These are phyloP conservation scores for Nannobrachium achirus DNA, from an alignment of 2,113 vertebrate genomes.

Conservation along the genomic window DNA sequence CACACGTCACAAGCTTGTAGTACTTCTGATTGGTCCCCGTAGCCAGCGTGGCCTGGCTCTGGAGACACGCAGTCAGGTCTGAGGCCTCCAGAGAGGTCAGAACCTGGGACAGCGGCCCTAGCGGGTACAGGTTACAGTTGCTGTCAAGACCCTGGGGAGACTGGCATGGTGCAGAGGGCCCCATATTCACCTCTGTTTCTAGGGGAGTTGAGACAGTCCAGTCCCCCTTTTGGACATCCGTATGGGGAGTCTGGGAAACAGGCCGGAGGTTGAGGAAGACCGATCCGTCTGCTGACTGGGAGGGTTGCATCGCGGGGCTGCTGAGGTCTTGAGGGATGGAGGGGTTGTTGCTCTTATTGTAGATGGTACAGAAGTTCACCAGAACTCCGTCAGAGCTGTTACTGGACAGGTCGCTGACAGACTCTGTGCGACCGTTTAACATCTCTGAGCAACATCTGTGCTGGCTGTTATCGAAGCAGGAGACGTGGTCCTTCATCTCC, in stretches of 20 bases:
- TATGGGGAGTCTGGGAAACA: slow-evolving; percentile 81
- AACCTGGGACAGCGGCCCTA: slow-evolving; percentile 78
- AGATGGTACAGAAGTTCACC: slow-evolving; percentile 94
- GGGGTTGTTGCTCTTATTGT: slow-evolving; percentile 87
- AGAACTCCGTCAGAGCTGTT: slow-evolving; percentile 93
- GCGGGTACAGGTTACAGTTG: slow-evolving; percentile 90
- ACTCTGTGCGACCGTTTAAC: slow-evolving; percentile 83
- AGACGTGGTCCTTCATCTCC: slow-evolving; percentile 61
- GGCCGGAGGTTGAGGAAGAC: slow-evolving; percentile 92
- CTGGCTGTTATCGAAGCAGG: slow-evolving; percentile 78
- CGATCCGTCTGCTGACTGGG: slow-evolving; percentile 73
- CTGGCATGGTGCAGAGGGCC: slow-evolving; percentile 74
- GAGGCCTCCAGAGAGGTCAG: slow-evolving; percentile 77
- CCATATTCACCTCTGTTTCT: slow-evolving; percentile 53
- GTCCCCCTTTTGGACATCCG: slow-evolving; percentile 42
- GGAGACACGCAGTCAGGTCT: slow-evolving; percentile 89
- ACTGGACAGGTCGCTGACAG: slow-evolving; percentile 90
- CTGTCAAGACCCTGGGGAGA: slow-evolving; percentile 87
- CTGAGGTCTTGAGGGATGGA: slow-evolving; percentile 84
- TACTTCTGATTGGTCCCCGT: slow-evolving; percentile 93
- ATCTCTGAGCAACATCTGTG: slow-evolving; percentile 80
- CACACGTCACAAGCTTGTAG: slow-evolving; percentile 94
- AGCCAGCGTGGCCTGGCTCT: slow-evolving; percentile 85
- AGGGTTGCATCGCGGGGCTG: slow-evolving; percentile 80
- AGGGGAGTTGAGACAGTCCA: slow-evolving; percentile 33